phyloP scores from a whole-genome alignment of 2,797 vertebrate genomes.

The Urosaurus nigricauda region DNA sequence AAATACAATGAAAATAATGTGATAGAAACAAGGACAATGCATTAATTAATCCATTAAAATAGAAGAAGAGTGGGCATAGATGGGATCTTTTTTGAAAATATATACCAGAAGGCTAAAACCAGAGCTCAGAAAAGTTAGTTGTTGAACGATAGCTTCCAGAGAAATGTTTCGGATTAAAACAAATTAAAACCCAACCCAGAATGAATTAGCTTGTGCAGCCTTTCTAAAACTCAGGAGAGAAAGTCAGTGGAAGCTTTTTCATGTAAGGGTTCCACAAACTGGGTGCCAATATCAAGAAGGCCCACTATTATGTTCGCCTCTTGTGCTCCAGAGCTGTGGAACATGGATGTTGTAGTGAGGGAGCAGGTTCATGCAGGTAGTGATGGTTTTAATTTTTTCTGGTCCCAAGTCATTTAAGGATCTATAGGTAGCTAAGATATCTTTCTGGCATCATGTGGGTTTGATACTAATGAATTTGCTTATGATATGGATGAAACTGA shows the following conservation, averaged over 20 bases:
- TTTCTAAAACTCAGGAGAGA: neutral
- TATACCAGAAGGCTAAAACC: neutral
- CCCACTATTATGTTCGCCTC: neutral
- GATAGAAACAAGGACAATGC: neutral
- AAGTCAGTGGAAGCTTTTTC: neutral
- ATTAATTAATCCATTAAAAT: neutral
- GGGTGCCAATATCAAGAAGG: neutral
- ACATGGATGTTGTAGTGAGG: neutral
- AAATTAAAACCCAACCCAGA: neutral
- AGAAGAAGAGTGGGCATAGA: neutral
- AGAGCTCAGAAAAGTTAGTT: too few species aligned
- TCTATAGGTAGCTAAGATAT: neutral
- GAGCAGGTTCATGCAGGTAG: neutral
- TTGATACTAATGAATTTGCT: too few species aligned
- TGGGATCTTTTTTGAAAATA: neutral
- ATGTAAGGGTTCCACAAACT: neutral
- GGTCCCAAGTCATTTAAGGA: neutral
- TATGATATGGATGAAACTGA: too few species aligned
- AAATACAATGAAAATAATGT: neutral
- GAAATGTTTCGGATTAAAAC: too few species aligned
- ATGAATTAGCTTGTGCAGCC: neutral
- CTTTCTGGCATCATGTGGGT: too few species aligned
- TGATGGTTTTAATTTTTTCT: neutral
- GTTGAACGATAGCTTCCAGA: too few species aligned
- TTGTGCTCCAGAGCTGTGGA: neutral